A percentile compares a stretch with the other conserved stretches of the same genome.
Conservation (phyloP, 2,888 invertebrate species). For the Linnaemya vulpina region DNA sequence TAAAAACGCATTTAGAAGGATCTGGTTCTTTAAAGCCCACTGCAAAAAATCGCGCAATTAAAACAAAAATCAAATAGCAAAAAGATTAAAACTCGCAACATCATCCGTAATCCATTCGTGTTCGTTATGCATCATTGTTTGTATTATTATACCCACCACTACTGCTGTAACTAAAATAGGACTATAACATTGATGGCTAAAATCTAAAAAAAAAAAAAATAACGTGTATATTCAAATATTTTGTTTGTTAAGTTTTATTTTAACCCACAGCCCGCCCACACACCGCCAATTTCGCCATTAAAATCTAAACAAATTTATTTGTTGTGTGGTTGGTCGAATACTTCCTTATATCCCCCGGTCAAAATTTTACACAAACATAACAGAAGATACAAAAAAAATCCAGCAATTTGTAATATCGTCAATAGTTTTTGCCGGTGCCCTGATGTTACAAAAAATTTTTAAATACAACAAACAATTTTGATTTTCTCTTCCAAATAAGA, state of each 20-base stretch:
- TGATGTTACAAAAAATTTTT: constrained; percentile 21
- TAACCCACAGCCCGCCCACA: constrained; percentile 34
- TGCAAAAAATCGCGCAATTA: constrained; percentile 24
- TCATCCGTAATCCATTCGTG: constrained; percentile 39
- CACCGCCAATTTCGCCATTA: constrained; percentile 15
- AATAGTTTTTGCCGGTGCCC: background rate
- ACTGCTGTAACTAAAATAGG: background rate
- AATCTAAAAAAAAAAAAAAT: too few relatives aligned
- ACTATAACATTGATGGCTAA: constrained; percentile 23
- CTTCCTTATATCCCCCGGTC: background rate
- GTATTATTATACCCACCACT: constrained; percentile 12
- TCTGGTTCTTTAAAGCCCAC: constrained; percentile 17
- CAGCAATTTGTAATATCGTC: constrained; percentile 17
- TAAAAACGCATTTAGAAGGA: constrained; percentile 29
- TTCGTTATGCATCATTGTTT: constrained; percentile 55
- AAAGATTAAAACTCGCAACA: constrained; percentile 9
- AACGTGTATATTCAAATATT: constrained; percentile 25
- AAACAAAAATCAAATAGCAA: constrained; percentile 31
- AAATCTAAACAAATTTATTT: constrained; percentile 52
- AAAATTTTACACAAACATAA: constrained; percentile 5
- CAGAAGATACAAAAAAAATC: background rate
- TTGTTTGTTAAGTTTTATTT: constrained; percentile 41
- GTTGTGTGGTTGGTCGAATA: constrained; percentile 9
- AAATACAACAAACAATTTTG: background rate
- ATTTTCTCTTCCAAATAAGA: background rate